Conservation (phyloP, 2,797 vertebrate genomes). For the Chloroceryle inda region DNA sequence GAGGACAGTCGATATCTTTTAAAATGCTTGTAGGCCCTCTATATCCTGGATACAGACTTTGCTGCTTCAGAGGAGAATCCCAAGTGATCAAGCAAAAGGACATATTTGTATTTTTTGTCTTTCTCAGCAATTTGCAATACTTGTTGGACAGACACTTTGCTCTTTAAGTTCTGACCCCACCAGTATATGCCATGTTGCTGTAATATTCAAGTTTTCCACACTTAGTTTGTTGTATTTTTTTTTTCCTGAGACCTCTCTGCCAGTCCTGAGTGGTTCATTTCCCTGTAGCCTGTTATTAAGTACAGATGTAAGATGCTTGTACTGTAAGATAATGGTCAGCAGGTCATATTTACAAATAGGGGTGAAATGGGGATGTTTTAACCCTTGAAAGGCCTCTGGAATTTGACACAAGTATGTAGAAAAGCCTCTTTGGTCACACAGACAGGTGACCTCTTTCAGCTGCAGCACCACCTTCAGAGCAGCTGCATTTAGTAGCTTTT, state of each 20-base stretch:
- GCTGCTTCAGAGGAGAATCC: background rate
- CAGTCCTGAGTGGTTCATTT: background rate
- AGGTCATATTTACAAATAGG: background rate
- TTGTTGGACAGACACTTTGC: background rate
- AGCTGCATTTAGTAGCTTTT: background rate
- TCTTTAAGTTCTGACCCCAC: background rate
- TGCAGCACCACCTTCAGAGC: background rate
- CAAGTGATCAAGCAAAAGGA: background rate
- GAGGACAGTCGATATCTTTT: background rate
- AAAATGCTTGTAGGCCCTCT: background rate
- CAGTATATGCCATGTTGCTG: background rate
- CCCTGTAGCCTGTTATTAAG: background rate
- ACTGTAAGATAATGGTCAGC: background rate
- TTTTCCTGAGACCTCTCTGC: background rate
- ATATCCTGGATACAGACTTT: background rate
- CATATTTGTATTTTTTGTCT: background rate
- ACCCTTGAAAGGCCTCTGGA: background rate
- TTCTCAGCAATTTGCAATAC: background rate
- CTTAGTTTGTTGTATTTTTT: background rate
- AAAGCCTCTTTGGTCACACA: background rate
- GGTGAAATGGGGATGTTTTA: background rate
- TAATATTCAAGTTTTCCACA: background rate
- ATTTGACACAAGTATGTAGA: background rate
- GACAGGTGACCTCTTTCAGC: background rate
- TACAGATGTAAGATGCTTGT: background rate